Percentiles rank a stretch among this genome's conserved stretches.
Conservation (phyloP, 2,113 vertebrate genomes). For the Sylvicapra grimmia region DNA sequence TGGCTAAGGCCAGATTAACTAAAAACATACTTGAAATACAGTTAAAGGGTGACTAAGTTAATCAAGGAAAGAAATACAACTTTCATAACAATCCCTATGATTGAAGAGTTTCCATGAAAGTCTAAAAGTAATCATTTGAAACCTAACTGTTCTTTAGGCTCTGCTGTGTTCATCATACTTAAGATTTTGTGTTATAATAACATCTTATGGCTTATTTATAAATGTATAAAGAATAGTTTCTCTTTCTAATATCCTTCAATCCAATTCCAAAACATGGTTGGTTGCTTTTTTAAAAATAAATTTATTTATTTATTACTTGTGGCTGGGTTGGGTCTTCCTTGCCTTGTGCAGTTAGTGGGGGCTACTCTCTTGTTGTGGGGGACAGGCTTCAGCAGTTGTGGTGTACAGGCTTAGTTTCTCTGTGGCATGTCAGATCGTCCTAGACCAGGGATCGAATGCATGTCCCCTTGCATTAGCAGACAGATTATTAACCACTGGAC, state of each 20-base stretch:
- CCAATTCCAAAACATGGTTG: background rate
- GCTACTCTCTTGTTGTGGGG: background rate
- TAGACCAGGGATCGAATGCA: background rate
- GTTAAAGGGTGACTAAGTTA: background rate
- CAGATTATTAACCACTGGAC: background rate
- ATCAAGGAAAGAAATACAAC: background rate
- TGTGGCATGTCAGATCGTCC: background rate
- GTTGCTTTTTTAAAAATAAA: background rate
- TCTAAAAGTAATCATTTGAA: background rate
- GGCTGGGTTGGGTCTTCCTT: background rate
- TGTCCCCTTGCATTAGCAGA: background rate
- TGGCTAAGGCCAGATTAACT: background rate
- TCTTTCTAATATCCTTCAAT: background rate
- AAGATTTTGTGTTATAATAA: background rate
- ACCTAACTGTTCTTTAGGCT: background rate
- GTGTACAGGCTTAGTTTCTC: background rate
- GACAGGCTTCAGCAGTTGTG: background rate
- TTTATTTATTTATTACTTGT: background rate
- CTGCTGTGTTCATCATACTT: background rate
- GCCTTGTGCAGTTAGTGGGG: background rate
- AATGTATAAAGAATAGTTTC: background rate
- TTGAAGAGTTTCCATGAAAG: background rate
- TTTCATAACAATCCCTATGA: background rate
- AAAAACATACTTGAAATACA: background rate
- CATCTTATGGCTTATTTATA: background rate